Evolutionary conservation across 1,140 invertebrate genomes (phyloP), one percentile per base, ranked within the genome.

Genomic region (Drosophila virilis): DNA sequence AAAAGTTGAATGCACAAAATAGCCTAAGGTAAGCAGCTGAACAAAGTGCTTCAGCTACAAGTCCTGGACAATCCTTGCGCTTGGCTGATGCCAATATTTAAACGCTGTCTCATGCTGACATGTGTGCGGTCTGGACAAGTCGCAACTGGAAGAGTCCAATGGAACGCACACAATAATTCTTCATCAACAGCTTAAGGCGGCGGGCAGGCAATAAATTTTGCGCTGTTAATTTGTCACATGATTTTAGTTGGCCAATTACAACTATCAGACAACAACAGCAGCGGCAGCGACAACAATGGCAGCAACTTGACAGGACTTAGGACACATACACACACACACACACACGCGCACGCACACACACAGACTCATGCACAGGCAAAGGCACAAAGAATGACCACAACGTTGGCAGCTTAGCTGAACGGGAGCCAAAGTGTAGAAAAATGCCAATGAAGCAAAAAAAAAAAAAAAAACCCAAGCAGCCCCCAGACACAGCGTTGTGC

Each of bases 171-270:
- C 84, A 89, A 89, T 88, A 88, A 83, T 89, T 88, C 83, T 88
- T 88, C 84, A 88, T 88, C 84, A 89, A 88, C 80, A 88, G 83
- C 83, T 88, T 89, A 88, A 89, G 83, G 83, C 83, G 83, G 83
- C 80, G 83, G 76, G 66, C 83, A 88, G 84, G 84, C 84, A 89
- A 89, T 89, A 89, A 89, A 89, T 89, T 89, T 78, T 89, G 74
- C 84, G 85, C 84, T 89, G 84, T 89, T 89, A 89, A 89, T 89
- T 89, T 89, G 84, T 89, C 84, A 89, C 84, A 89, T 89, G 84
- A 89, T 89, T 89, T 89, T 89, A 89, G 84, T 89, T 89, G 80
- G 84, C 84, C 84, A 89, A 89, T 89, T 89, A 89, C 84, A 89
- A 89, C 84, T 89, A 89, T 88, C 84, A 74, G 77, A 75, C 84